A percentile compares a stretch with the other conserved stretches of the same genome.
Conservation (phyloP, 2,113 vertebrate species). For the Phaethon lepturus region DNA sequence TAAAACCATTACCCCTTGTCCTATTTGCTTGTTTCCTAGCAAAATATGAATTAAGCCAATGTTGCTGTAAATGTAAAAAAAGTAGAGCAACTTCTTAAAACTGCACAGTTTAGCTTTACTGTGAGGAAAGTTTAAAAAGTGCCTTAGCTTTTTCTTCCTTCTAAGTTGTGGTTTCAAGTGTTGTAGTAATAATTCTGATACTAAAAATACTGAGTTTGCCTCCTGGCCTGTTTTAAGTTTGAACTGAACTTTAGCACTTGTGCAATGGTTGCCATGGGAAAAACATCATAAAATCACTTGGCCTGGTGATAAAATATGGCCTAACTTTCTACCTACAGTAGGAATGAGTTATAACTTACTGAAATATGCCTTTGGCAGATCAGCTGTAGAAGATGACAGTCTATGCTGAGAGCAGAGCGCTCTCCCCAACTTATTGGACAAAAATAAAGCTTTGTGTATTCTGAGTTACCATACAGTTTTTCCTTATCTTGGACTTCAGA, state of each 20-base stretch:
- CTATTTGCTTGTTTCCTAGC: not conserved
- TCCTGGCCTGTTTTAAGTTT: not conserved
- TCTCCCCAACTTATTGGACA: not conserved
- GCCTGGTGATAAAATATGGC: not conserved
- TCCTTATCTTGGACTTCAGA: slow-evolving; percentile 86
- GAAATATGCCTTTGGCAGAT: not conserved
- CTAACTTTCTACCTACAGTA: not conserved
- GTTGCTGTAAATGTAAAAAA: not conserved
- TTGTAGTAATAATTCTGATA: not conserved
- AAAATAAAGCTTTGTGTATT: not conserved
- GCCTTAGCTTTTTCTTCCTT: not conserved
- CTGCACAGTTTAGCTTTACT: not conserved
- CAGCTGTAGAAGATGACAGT: not conserved
- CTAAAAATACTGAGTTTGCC: not conserved
- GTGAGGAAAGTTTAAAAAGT: not conserved
- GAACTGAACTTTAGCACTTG: slow-evolving; percentile 40
- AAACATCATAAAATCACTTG: not conserved
- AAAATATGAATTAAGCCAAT: not conserved
- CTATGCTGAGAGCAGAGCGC: not conserved
- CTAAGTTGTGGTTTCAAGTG: not conserved
- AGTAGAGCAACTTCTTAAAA: not conserved
- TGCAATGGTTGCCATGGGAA: not conserved
- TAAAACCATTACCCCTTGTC: too few relatives aligned
- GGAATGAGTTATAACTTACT: not conserved
- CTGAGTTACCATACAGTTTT: not conserved